Conservation (phyloP, 2,113 vertebrate genomes). For the Poecilia latipinna region DNA sequence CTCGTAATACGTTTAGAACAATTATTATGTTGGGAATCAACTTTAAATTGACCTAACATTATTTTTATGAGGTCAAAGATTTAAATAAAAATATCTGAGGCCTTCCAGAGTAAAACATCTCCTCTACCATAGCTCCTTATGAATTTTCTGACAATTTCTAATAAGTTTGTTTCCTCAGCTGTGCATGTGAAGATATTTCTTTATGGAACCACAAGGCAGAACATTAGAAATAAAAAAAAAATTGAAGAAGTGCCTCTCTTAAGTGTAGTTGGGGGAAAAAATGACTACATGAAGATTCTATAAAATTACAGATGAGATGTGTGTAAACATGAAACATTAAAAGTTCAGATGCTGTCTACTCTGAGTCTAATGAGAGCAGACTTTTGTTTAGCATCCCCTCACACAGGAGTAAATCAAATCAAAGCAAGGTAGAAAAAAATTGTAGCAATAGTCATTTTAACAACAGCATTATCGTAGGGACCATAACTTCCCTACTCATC, state of each 20-base stretch:
- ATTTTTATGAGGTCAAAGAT: too few species aligned
- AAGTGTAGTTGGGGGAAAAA: not conserved
- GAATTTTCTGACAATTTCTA: too few species aligned
- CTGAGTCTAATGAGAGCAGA: constrained; percentile 15
- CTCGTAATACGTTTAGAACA: constrained; percentile 9
- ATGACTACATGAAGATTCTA: constrained; percentile 6
- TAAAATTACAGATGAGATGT: constrained; percentile 12
- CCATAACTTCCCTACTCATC: constrained; percentile 11
- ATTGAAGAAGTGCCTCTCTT: not conserved
- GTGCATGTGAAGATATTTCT: not conserved
- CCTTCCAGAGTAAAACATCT: not conserved
- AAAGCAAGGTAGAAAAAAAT: not conserved
- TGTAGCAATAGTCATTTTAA: not conserved
- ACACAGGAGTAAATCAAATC: not conserved
- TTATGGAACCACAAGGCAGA: too few species aligned
- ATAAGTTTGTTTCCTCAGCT: not conserved
- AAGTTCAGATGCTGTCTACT: constrained; percentile 23
- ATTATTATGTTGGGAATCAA: constrained; percentile 7
- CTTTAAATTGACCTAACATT: not conserved
- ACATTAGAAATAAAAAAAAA: not conserved
- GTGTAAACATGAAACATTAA: constrained; percentile 36
- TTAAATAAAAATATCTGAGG: too few species aligned
- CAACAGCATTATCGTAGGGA: constrained; percentile 6
- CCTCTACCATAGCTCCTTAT: not conserved
- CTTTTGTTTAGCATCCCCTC: constrained; percentile 4